phyloP scores from a whole-genome alignment of 2,888 invertebrate genomes.

The Gerris lacustris region DNA sequence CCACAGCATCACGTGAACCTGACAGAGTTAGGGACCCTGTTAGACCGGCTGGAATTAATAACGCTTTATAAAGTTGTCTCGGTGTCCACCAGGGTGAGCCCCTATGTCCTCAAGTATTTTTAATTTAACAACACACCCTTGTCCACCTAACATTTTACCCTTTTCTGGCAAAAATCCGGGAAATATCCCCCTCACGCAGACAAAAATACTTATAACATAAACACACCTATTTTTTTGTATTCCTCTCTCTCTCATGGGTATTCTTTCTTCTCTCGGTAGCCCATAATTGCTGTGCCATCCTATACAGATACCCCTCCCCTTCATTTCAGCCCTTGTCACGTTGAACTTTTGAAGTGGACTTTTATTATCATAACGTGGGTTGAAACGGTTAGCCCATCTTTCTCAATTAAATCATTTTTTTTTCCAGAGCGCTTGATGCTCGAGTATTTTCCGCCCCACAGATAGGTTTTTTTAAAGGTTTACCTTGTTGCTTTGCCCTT shows the following conservation, averaged over 20 bases:
- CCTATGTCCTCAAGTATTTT: not conserved
- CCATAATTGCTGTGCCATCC: not conserved
- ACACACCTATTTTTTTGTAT: not conserved
- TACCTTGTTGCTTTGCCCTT: too few species aligned
- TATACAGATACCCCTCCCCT: too few species aligned
- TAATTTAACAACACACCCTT: not conserved
- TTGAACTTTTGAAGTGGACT: too few species aligned
- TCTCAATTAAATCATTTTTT: too few species aligned
- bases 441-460: too few species aligned
- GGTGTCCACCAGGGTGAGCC: not conserved
- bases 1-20: not conserved
- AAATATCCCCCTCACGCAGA: not conserved
- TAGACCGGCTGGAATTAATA: not conserved
- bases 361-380: too few species aligned
- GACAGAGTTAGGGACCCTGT: not conserved
- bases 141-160: not conserved
- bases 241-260: not conserved
- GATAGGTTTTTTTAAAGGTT: too few species aligned
- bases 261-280: not conserved
- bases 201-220: not conserved
- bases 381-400: too few species aligned
- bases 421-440: too few species aligned
- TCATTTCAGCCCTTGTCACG: too few species aligned
- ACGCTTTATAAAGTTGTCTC: constrained; percentile 3
- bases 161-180: not conserved